phyloP scores from a whole-genome alignment of 1,140 invertebrate species.

The Lithobius niger region DNA sequence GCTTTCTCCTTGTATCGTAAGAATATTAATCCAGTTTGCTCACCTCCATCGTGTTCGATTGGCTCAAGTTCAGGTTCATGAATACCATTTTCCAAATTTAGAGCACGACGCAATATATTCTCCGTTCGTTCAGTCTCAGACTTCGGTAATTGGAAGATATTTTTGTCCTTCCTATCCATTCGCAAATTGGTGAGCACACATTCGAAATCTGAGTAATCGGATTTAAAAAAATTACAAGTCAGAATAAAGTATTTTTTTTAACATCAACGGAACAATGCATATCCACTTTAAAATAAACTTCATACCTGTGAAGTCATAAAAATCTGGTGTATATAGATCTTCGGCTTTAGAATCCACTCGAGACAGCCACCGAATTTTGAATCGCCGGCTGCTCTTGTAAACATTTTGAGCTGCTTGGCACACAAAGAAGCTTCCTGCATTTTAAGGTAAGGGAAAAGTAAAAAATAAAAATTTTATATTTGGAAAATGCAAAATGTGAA shows the following conservation, averaged over 20 bases:
- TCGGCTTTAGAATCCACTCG: constrained; percentile 40
- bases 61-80: constrained; percentile 40
- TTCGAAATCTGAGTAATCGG: constrained; percentile 52
- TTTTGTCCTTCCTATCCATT: constrained; percentile 55
- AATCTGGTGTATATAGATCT: constrained; percentile 72
- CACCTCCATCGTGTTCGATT: constrained; percentile 71
- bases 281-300: not conserved
- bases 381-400: constrained; percentile 61
- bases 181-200: constrained; percentile 74
- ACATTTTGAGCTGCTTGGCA: constrained; percentile 85
- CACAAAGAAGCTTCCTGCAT: constrained; percentile 71
- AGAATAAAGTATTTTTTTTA: constrained; percentile 9
- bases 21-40: too few relatives aligned
- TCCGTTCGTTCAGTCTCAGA: constrained; percentile 59
- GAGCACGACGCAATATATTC: constrained; percentile 68
- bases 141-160: constrained; percentile 50
- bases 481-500: not conserved
- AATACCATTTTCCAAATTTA: constrained; percentile 63
- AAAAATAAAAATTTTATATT: not conserved
- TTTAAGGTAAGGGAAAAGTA: too few relatives aligned
- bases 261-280: not conserved
- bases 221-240: constrained; percentile 6
- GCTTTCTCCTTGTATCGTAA: too few relatives aligned
- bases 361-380: constrained; percentile 78
- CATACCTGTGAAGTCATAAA: constrained; percentile 69